Evolutionary conservation across 1,140 invertebrate species (phyloP).

Genomic region (Drosophila chauvacae): DNA sequence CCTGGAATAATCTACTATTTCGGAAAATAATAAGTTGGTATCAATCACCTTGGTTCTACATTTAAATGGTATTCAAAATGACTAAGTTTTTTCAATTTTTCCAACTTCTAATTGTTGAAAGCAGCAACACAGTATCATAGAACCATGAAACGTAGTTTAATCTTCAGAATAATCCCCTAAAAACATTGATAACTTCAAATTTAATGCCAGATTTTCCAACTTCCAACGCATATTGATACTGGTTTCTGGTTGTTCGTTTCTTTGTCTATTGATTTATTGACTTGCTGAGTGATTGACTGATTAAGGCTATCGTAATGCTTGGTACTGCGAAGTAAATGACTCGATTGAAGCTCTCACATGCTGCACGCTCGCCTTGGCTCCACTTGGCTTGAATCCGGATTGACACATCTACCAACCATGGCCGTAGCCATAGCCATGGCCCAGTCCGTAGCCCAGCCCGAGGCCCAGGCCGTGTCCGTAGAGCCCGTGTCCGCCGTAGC

Average conservation of each 20-base stretch:
- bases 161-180: not conserved
- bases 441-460: constrained; percentile 68
- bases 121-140: no score
- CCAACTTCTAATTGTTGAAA: no score
- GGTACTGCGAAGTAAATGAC: constrained; percentile 43
- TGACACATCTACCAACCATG: constrained; percentile 53
- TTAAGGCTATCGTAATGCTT: constrained; percentile 42
- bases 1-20: no score
- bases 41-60: no score
- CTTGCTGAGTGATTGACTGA: constrained; percentile 34
- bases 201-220: not conserved
- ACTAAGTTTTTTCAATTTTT: no score
- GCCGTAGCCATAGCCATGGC: constrained; percentile 60
- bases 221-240: not conserved
- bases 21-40: no score
- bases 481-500: constrained; percentile 71
- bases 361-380: constrained; percentile 21
- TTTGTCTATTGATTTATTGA: constrained; percentile 44
- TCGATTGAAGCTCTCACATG: constrained; percentile 59
- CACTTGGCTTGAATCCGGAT: not conserved
- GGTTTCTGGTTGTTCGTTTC: constrained; percentile 6
- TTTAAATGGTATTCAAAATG: no score
- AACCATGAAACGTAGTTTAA: no score
- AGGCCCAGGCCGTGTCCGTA: constrained; percentile 65
- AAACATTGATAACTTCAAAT: fast-evolving